Evolutionary conservation across 1,140 invertebrate genomes (phyloP), one percentile per base, ranked within the genome.

Genomic region (Aphelinus certus): DNA sequence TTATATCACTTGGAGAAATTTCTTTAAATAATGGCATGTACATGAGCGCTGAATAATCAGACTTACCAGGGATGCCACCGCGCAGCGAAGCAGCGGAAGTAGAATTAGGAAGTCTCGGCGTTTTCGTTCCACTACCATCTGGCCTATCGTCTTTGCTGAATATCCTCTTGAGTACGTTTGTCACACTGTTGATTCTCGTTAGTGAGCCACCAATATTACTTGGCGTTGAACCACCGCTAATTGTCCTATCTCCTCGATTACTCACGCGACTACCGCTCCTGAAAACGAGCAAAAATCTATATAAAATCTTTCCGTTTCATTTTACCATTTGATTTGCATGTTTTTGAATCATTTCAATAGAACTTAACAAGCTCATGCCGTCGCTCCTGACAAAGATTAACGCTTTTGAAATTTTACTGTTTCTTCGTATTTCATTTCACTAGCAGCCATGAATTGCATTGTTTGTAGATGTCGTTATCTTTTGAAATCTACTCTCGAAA

Each of bases 141-240:
- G 84, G 80, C 58, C 88, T 88, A 10, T 93, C 92, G 57, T 95
- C 94, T 60, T 92, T 91, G 60, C 91, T 94, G 77, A 95, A 94
- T 58, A 96, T 85, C 79, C 92, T 88, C 74, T 92, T 94, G 1
- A 96, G 83, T 77, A 94, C 92, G 7, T 91, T 94, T 0, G 94
- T 93, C 6, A 95, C 93, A 71, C 87, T 88, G 73, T 91, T 93
- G 0, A 93, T 91, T 48, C 94, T 85, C 0, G 92, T 90, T 72
- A 95, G 89, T 0, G 93, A 92, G 5, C 90, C 88, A 47, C 84
- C 85, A 1, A 87, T 78, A 64, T 85, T 88, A 49, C 87, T 88
- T 0, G 84, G 71, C 0, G 84, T 84, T 0, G 86, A 88, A 5
- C 86, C 84, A 9, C 76, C 77, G 43, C 81, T 87, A 2, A 85